A percentile compares a stretch with the other conserved stretches of the same genome.
These are phyloP conservation scores for Aquatica leii DNA, from an alignment of 2,888 invertebrate species.

Conservation along the genomic window DNA sequence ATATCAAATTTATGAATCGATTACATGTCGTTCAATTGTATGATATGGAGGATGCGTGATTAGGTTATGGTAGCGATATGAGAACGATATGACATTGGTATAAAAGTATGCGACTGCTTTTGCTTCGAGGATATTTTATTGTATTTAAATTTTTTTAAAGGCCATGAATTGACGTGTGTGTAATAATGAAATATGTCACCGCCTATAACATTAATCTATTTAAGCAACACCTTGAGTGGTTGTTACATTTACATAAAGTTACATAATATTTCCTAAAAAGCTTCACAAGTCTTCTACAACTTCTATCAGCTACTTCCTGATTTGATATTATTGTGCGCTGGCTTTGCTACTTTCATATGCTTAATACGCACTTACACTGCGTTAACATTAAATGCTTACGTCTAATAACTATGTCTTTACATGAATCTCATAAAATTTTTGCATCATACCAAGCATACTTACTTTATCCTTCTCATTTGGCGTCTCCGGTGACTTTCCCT, in stretches of 20 bases:
- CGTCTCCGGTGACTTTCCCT: constrained; percentile 72
- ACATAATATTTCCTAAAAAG: constrained; percentile 21
- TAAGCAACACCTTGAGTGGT: constrained; percentile 16
- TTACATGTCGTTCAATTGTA: constrained; percentile 2
- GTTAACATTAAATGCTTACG: constrained; percentile 18
- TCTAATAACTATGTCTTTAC: constrained; percentile 30
- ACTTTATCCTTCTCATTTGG: constrained; percentile 76
- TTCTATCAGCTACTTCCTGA: constrained; percentile 12
- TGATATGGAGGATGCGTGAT: constrained; percentile 14
- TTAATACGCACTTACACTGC: constrained; percentile 1
- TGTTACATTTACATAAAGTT: not conserved
- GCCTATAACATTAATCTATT: constrained; percentile 12
- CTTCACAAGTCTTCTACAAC: not conserved
- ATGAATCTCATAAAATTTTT: constrained; percentile 69
- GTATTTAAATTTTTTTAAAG: constrained; percentile 13
- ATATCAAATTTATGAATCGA: constrained; percentile 11
- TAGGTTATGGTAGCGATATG: constrained; percentile 19
- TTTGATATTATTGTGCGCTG: constrained; percentile 8
- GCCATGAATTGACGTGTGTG: constrained; percentile 31
- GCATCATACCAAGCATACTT: constrained; percentile 74
- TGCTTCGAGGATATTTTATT: constrained; percentile 6
- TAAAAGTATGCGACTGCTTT: constrained; percentile 25
- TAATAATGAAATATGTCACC: constrained; percentile 10
- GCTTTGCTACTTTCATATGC: constrained; percentile 6
- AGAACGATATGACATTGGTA: constrained; percentile 28